Conservation (phyloP, 2,797 vertebrate genomes). For the Melanotaenia pygmaea region DNA sequence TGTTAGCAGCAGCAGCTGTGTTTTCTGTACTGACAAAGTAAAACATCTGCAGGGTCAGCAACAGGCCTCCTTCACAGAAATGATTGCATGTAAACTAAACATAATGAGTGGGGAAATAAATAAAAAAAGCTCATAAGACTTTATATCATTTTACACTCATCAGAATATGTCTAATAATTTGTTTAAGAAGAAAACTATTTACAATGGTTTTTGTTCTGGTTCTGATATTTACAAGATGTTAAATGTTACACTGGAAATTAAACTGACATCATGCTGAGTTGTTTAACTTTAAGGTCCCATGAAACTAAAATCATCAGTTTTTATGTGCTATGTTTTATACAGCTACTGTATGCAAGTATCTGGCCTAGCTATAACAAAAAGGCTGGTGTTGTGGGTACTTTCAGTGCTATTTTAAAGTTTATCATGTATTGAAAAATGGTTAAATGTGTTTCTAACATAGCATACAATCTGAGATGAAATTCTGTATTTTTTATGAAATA, state of each 20-base stretch:
- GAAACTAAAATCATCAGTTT: background rate
- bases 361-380: background rate
- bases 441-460: background rate
- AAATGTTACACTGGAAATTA: too few relatives aligned
- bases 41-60: conserved; percentile 1
- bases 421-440: background rate
- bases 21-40: background rate
- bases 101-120: background rate
- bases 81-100: conserved; percentile 1
- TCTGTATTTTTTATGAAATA: background rate
- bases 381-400: background rate
- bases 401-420: background rate
- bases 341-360: background rate
- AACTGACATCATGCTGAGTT: too few relatives aligned
- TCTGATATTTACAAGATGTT: too few relatives aligned
- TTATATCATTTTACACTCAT: background rate
- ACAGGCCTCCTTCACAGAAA: background rate
- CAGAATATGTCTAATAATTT: background rate
- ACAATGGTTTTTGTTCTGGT: too few relatives aligned
- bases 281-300: too few relatives aligned
- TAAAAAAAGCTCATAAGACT: too few relatives aligned
- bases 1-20: conserved; percentile 1
- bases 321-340: background rate
- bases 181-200: too few relatives aligned
- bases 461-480: background rate